Evolutionary conservation across 2,797 vertebrate genomes (phyloP).

Genomic region (Lithobates pipiens): DNA sequence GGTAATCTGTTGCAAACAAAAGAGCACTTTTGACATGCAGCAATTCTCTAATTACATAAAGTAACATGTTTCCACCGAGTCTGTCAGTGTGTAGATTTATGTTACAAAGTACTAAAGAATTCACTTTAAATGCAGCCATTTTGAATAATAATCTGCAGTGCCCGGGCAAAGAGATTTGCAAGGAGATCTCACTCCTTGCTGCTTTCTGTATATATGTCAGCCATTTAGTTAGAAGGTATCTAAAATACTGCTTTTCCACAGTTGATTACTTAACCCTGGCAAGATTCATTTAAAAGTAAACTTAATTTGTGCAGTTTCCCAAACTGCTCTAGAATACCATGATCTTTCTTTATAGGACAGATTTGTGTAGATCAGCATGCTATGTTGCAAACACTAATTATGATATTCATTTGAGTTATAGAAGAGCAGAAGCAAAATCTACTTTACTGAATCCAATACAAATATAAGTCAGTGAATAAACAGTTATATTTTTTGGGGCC

Average conservation of each 20-base stretch:
- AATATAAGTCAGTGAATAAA: neutral
- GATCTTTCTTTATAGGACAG: no score
- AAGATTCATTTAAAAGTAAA: neutral
- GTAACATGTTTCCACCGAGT: neutral
- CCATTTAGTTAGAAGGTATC: neutral
- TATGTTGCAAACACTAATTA: neutral
- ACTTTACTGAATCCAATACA: neutral
- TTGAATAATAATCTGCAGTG: neutral
- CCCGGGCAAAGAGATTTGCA: neutral
- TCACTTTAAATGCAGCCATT: neutral
- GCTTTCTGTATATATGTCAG: neutral
- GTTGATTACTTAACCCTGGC: neutral
- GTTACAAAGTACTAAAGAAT: neutral
- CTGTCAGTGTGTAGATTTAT: neutral
- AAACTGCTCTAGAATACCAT: no score
- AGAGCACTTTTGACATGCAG: neutral
- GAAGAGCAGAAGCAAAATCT: neutral
- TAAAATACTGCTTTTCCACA: neutral
- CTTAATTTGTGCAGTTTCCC: no score
- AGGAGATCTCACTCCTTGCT: neutral
- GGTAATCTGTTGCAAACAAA: neutral
- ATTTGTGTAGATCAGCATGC: neutral
- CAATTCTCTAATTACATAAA: neutral
- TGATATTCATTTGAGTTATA: neutral
- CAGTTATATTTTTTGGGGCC: neutral